Percentiles rank a stretch among this genome's conserved stretches.
Conservation (phyloP, 2,888 invertebrate species). For the Drosophila stalkeri region DNA sequence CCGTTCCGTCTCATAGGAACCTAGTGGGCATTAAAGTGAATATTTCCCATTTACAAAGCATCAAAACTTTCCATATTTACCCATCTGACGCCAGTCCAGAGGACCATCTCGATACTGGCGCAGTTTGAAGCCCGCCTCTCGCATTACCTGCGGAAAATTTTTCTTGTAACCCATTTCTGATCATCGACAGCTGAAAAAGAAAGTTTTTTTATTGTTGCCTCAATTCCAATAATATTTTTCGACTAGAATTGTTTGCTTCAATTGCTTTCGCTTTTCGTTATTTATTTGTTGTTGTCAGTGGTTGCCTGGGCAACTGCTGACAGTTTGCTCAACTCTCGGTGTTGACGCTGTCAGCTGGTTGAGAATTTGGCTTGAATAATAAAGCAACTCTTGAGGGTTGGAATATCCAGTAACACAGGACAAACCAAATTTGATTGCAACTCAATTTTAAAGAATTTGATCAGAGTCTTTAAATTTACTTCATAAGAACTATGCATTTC, state of each 20-base stretch:
- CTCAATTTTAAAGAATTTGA: background rate
- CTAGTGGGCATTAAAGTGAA: slow-evolving; percentile 44
- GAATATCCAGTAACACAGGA: background rate
- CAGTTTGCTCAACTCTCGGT: background rate
- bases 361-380: background rate
- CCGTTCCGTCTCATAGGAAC: slow-evolving; percentile 82
- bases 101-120: slow-evolving; percentile 81
- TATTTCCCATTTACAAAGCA: background rate
- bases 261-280: slow-evolving; percentile 26
- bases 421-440: too few species aligned
- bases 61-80: slow-evolving; percentile 49
- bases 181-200: slow-evolving; percentile 35
- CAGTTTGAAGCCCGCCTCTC: slow-evolving; percentile 83
- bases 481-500: too few species aligned
- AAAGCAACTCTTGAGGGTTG: slow-evolving; percentile 1
- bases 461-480: too few species aligned
- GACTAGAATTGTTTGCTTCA: slow-evolving; percentile 40
- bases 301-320: slow-evolving; percentile 60
- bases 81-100: slow-evolving; percentile 83
- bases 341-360: slow-evolving; percentile 7
- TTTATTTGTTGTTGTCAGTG: slow-evolving; percentile 53
- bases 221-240: slow-evolving; percentile 5
- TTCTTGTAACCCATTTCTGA: slow-evolving; percentile 68
- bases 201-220: slow-evolving; percentile 48
- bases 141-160: slow-evolving; percentile 83